Evolutionary conservation across 2,888 invertebrate species (phyloP).

Genomic region (Morpho achilles): DNA sequence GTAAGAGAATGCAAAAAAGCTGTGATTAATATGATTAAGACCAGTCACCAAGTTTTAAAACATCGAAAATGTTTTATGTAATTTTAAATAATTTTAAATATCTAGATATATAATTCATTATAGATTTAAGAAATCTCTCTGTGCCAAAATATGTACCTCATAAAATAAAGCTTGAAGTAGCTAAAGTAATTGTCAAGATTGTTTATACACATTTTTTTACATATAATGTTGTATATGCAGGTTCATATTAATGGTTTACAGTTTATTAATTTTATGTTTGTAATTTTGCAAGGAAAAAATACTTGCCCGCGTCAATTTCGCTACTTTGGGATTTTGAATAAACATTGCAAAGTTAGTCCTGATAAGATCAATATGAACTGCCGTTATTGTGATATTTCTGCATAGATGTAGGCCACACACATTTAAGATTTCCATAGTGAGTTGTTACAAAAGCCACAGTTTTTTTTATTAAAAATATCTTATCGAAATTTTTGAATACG

Average conservation of each 20-base stretch:
- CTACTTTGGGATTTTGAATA: conserved; percentile 12
- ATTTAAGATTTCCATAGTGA: conserved; percentile 11
- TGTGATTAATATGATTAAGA: conserved; percentile 79
- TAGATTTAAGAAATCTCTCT: conserved; percentile 82
- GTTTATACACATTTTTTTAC: conserved; percentile 59
- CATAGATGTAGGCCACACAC: conserved; percentile 17
- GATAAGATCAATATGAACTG: conserved; percentile 26
- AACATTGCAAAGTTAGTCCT: conserved; percentile 13
- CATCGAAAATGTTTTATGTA: conserved; percentile 77
- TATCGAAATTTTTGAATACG: too few species aligned
- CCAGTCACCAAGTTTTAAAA: conserved; percentile 78
- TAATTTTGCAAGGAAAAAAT: conserved; percentile 26
- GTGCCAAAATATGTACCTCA: conserved; percentile 92
- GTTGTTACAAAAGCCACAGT: conserved; percentile 2
- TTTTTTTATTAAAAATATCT: not conserved
- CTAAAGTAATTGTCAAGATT: conserved; percentile 66
- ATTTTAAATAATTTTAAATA: conserved; percentile 61
- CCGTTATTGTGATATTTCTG: conserved; percentile 37
- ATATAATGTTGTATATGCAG: conserved; percentile 36
- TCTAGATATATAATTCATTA: conserved; percentile 65
- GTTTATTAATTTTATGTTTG: conserved; percentile 17
- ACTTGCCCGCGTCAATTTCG: conserved; percentile 32
- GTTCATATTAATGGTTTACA: conserved; percentile 26
- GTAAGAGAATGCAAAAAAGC: conserved; percentile 74
- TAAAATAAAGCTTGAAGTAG: conserved; percentile 77